Evolutionary conservation across 92 coral and sea anemone species (phyloP).

Genomic region (Epizoanthus illoricatus): DNA sequence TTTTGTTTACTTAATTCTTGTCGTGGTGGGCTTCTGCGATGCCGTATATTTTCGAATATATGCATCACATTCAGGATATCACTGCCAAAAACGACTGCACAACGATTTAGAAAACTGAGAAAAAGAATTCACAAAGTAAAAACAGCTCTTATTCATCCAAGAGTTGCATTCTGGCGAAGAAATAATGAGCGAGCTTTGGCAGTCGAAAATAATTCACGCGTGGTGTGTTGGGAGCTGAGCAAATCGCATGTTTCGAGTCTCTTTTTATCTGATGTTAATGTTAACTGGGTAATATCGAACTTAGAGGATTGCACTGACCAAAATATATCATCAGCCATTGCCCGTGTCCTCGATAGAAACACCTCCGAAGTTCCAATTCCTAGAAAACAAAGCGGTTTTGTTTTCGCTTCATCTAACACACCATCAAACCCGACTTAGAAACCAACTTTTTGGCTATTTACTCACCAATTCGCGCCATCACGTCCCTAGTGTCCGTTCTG

Average conservation of each 20-base stretch:
- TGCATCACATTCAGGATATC: neutral
- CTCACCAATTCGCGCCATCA: constrained; percentile 39
- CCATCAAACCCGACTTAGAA: constrained; percentile 29
- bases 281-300: neutral
- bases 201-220: constrained; percentile 13
- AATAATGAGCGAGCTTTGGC: neutral
- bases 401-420: constrained; percentile 22
- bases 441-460: constrained; percentile 29
- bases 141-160: neutral
- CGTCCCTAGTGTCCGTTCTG: constrained; percentile 8
- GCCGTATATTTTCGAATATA: constrained; percentile 11
- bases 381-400: neutral
- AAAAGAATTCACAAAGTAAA: neutral
- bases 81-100: neutral
- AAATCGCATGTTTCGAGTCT: neutral
- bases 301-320: neutral
- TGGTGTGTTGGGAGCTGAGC: neutral
- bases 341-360: neutral
- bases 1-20: constrained; percentile 37
- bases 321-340: neutral
- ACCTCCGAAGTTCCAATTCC: neutral
- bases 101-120: neutral
- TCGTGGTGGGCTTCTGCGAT: constrained; percentile 13
- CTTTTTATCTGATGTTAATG: neutral
- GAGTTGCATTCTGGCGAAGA: neutral